phyloP scores from a whole-genome alignment of 2,797 vertebrate species.

The Oreochromis mossambicus region DNA sequence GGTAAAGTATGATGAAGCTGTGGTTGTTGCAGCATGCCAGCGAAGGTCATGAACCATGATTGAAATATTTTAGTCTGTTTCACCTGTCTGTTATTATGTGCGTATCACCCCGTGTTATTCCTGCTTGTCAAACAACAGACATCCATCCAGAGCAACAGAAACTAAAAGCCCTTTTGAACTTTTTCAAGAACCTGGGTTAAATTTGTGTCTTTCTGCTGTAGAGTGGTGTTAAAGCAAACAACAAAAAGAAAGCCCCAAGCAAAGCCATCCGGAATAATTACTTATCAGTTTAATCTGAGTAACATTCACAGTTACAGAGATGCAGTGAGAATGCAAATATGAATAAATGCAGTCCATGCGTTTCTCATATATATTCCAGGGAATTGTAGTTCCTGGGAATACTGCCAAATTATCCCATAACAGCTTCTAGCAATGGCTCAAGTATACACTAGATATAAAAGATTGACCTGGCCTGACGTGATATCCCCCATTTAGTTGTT shows the following conservation, averaged over 20 bases:
- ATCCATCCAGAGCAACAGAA: background rate
- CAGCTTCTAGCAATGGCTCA: background rate
- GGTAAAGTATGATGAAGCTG: conserved; percentile 24
- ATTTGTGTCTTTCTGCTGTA: background rate
- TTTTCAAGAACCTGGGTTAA: background rate
- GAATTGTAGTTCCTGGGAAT: too few relatives aligned
- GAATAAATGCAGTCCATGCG: too few relatives aligned
- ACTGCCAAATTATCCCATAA: background rate
- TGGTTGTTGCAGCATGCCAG: conserved; percentile 44
- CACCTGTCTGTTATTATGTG: conserved; percentile 29
- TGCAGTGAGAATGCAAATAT: background rate
- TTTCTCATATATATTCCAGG: too few relatives aligned
- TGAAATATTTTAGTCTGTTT: conserved; percentile 10
- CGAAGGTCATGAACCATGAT: conserved; percentile 41
- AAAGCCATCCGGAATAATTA: background rate
- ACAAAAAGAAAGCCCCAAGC: background rate
- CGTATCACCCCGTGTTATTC: conserved; percentile 5
- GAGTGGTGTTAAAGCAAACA: background rate
- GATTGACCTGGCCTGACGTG: background rate
- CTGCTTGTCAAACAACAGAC: conserved; percentile 27
- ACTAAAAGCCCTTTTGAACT: conserved; percentile 37
- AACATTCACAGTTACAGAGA: background rate
- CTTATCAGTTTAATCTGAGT: background rate
- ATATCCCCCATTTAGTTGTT: background rate
- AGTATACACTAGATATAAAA: background rate